Evolutionary conservation across 1,140 invertebrate genomes (phyloP), one percentile per base, ranked within the genome.

Genomic region (Diorhabda carinulata): DNA sequence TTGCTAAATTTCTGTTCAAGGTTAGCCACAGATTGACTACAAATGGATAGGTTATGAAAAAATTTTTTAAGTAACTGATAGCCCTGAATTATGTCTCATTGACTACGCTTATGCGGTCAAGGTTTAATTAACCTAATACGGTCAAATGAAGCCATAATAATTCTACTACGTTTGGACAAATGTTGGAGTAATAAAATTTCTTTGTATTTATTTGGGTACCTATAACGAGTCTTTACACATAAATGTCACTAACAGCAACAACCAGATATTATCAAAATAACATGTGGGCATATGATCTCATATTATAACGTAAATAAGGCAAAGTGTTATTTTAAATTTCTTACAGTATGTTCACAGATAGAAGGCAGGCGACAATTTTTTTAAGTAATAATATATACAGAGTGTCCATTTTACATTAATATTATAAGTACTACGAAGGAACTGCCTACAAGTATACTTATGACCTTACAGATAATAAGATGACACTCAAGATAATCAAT

Each of bases 221-320:
- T 52, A 52, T n/a, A 25, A 25, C 25, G 25, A 25, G 25, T 52
- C 3, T 4, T 52, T 4, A 2, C n/a, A 52, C 47, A 52, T 52
- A 52, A 52, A 52, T 52, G 6, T 52, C n/a, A 52, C n/a, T 52
- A 52, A 52, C 47, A 52, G 4, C 47, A 52, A 3, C 47, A 52
- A 4, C 47, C 47, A 52, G 47, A 6, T 25, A 25, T 25, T 52
- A 52, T 8, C 3, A 52, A 52, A 52, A 52, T 52, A 52, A 52
- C 47, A 52, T 52, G 47, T 52, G 47, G 47, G 47, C 47, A n/a
- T n/a, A 52, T 52, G 47, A 52, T 52, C 47, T 52, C 47, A 52
- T n/a, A 52, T 6, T n/a, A 52, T 8, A 3, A n/a, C 47, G 47
- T 52, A 52, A 52, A 52, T 52, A 52, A 52, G 0, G 6, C n/a